These are phyloP conservation scores for Habroteleia sp. DNA, from an alignment of 2,888 invertebrate genomes.

Conservation along the genomic window DNA sequence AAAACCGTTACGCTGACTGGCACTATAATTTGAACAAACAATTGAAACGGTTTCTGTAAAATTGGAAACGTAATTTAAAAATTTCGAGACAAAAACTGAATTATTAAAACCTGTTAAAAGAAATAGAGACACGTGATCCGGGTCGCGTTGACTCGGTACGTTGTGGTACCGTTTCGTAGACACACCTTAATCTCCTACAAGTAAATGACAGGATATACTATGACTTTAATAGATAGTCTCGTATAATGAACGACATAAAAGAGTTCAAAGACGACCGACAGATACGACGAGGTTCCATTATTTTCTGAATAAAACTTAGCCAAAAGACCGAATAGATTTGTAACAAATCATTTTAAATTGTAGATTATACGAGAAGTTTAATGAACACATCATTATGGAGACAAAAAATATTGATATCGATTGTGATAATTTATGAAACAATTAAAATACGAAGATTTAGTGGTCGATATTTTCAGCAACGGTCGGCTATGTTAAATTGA, in stretches of 20 bases:
- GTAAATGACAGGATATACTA: conserved; percentile 66
- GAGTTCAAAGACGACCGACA: conserved; percentile 64
- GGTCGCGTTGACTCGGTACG: conserved; percentile 63
- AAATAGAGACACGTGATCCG: conserved; percentile 65
- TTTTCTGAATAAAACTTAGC: conserved; percentile 56
- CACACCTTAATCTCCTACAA: conserved; percentile 66
- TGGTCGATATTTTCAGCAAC: conserved; percentile 29
- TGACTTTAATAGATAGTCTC: conserved; percentile 65
- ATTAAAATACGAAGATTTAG: conserved; percentile 40
- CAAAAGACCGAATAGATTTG: conserved; percentile 55
- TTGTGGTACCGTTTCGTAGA: conserved; percentile 67
- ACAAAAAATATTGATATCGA: conserved; percentile 19
- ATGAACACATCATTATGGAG: conserved; percentile 53
- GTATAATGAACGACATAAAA: conserved; percentile 64
- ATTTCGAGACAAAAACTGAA: conserved; percentile 29
- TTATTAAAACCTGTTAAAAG: conserved; percentile 64
- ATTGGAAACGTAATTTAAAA: conserved; percentile 16
- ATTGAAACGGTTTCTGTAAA: conserved; percentile 14
- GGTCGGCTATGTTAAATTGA: conserved; percentile 29
- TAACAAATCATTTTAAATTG: conserved; percentile 59
- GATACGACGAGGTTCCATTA: conserved; percentile 59
- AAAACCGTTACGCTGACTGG: conserved; percentile 2
- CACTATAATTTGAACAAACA: neutral
- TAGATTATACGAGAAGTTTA: conserved; percentile 32
- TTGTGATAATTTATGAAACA: conserved; percentile 53